A percentile compares a stretch with the other conserved stretches of the same genome.
Evolutionary conservation across 2,113 vertebrate genomes (phyloP).

Genomic region (Phalacrocorax aristotelis): DNA sequence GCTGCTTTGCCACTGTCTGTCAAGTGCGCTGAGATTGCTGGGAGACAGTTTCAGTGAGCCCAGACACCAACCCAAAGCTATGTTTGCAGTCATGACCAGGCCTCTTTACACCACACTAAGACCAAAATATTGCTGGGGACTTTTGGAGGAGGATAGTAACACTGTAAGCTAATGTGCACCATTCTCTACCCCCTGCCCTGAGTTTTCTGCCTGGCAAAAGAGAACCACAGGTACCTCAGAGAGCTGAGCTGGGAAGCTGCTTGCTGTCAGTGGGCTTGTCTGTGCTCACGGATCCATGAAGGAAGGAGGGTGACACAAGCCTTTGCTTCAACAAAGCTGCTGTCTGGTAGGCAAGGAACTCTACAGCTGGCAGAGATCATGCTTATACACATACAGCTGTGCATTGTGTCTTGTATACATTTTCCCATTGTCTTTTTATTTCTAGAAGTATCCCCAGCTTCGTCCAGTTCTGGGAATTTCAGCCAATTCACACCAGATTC

Average conservation of each 20-base stretch:
- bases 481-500: slow-evolving; percentile 51
- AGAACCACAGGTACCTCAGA: background rate
- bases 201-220: background rate
- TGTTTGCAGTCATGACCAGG: background rate
- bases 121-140: background rate
- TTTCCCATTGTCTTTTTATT: background rate
- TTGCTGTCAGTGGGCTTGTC: fast-evolving
- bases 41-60: background rate
- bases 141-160: background rate
- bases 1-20: background rate
- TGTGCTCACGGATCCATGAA: background rate
- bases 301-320: background rate
- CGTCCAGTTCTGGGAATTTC: slow-evolving; percentile 50
- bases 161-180: background rate
- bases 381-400: background rate
- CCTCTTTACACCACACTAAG: background rate
- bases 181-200: background rate
- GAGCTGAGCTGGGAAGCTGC: background rate
- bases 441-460: slow-evolving; percentile 42
- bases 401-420: background rate
- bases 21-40: background rate
- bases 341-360: background rate
- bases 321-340: background rate
- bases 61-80: background rate
- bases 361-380: background rate